Evolutionary conservation across 1,140 invertebrate genomes (phyloP).

Genomic region (Cotesia typhae): DNA sequence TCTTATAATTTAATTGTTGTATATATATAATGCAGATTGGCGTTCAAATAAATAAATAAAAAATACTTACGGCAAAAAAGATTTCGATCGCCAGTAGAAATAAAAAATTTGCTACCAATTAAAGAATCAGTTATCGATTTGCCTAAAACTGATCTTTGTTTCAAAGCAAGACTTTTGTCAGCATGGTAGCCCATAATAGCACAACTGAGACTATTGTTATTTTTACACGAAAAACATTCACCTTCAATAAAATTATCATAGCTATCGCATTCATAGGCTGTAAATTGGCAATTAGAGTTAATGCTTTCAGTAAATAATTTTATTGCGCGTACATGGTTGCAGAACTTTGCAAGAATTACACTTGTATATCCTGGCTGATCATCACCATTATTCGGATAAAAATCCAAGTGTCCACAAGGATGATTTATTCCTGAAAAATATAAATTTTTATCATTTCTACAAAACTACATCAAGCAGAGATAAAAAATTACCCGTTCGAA

Average conservation of each 20-base stretch:
- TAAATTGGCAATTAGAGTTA: constrained; percentile 80
- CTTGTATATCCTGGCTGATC: constrained; percentile 88
- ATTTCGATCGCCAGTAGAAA: constrained; percentile 77
- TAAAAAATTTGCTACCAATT: constrained; percentile 77
- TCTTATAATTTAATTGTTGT: no score
- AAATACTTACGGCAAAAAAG: constrained; percentile 79
- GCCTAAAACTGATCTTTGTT: constrained; percentile 68
- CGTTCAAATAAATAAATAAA: neutral
- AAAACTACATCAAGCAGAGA: no score
- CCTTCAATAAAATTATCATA: constrained; percentile 80
- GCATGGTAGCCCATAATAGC: constrained; percentile 82
- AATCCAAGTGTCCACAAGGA: constrained; percentile 85
- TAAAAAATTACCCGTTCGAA: constrained; percentile 75
- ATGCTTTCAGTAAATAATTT: constrained; percentile 85
- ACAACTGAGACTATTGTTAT: constrained; percentile 73
- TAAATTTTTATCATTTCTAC: constrained; percentile 29
- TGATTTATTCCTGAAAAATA: constrained; percentile 81
- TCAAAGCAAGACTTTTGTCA: constrained; percentile 70
- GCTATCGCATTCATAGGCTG: constrained; percentile 80
- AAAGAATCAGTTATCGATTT: constrained; percentile 54
- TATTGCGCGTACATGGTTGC: constrained; percentile 86
- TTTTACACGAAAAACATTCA: constrained; percentile 83
- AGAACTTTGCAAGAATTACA: constrained; percentile 77
- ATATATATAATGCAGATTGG: no score
- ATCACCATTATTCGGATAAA: constrained; percentile 89